phyloP scores from a whole-genome alignment of 2,888 invertebrate genomes.

The Andrena flavipes region DNA sequence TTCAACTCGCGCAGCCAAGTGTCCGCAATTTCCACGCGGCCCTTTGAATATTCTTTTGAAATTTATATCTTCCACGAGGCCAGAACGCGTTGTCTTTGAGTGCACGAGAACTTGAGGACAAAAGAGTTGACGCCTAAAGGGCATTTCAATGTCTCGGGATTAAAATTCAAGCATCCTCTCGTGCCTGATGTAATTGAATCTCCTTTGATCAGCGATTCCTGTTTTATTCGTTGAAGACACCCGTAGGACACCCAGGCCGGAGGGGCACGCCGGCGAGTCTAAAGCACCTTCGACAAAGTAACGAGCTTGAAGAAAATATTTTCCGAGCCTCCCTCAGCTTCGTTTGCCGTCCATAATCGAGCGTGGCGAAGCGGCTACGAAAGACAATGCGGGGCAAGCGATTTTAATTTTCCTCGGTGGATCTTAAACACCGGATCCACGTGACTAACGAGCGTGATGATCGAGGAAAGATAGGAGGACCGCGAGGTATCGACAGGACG shows the following conservation, averaged over 20 bases:
- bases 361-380: conserved; percentile 40
- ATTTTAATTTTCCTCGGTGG: conserved; percentile 56
- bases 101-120: too few species aligned
- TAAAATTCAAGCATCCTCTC: conserved; percentile 44
- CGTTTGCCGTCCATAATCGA: conserved; percentile 12
- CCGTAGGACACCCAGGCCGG: not conserved
- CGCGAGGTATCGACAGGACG: conserved; percentile 37
- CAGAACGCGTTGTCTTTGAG: not conserved
- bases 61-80: conserved; percentile 35
- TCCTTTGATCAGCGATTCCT: conserved; percentile 32
- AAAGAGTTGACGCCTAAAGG: not conserved
- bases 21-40: not conserved
- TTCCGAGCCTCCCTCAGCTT: too few species aligned
- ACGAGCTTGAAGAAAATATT: not conserved
- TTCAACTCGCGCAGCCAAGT: not conserved
- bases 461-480: conserved; percentile 25
- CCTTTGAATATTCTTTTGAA: conserved; percentile 42
- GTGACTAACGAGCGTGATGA: conserved; percentile 64
- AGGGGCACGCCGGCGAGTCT: not conserved
- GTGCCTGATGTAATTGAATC: conserved; percentile 27
- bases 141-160: conserved; percentile 46
- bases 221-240: not conserved
- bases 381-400: conserved; percentile 26
- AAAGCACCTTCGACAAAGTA: not conserved
- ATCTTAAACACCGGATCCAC: conserved; percentile 19